A percentile compares a stretch with the other conserved stretches of the same genome.
phyloP scores from a whole-genome alignment of 2,888 invertebrate species.

The Incurvaria masculella region DNA sequence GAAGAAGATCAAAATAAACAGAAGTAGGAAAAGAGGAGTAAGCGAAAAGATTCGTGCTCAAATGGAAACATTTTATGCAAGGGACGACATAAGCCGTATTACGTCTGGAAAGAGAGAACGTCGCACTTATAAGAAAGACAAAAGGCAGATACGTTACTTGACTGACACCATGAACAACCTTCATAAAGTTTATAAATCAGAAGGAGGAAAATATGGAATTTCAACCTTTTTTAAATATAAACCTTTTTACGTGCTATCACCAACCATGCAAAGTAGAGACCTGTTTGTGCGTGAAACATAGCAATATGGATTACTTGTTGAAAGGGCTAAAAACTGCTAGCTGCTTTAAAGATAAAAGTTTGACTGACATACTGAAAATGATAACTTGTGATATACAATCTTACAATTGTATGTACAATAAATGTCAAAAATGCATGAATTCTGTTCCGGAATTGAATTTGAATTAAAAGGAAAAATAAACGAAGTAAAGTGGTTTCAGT shows the following conservation, averaged over 20 bases:
- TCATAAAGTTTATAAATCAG: conserved; percentile 10
- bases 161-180: no score
- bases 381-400: no score
- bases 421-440: conserved; percentile 5
- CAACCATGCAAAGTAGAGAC: not conserved
- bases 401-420: no score
- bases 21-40: not conserved
- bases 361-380: no score
- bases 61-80: not conserved
- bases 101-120: conserved; percentile 8
- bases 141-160: conserved; percentile 6
- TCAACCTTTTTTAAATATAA: conserved; percentile 13
- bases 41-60: not conserved
- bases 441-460: conserved; percentile 6
- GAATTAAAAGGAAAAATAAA: conserved; percentile 4
- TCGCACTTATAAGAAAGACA: conserved; percentile 2
- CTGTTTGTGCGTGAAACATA: no score
- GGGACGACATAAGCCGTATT: conserved; percentile 5
- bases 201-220: conserved; percentile 12
- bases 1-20: conserved; percentile 2
- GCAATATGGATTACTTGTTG: no score
- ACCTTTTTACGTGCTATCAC: conserved; percentile 10
- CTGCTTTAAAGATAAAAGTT: no score
- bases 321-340: no score
- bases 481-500: conserved; percentile 3